These are phyloP conservation scores for Nerophis ophidion DNA, from an alignment of 2,113 vertebrate species.

Conservation along the genomic window DNA sequence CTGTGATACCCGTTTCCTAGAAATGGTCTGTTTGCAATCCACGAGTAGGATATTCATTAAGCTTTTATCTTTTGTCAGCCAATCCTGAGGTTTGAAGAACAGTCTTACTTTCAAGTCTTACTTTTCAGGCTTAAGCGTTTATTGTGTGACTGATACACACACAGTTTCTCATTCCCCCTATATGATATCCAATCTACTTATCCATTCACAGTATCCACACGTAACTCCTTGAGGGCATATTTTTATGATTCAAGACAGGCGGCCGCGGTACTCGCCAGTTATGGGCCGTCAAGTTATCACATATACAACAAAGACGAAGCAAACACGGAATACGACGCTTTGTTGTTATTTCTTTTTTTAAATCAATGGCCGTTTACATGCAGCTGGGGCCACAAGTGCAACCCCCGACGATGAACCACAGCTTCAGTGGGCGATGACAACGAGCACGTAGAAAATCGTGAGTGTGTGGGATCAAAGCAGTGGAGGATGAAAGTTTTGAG, in stretches of 20 bases:
- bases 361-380: not conserved
- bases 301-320: not conserved
- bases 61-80: too few species aligned
- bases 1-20: too few species aligned
- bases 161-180: not conserved
- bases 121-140: not conserved
- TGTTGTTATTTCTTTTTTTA: too few species aligned
- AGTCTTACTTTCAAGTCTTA: too few species aligned
- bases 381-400: not conserved
- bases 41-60: too few species aligned
- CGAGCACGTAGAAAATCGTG: not conserved
- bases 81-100: too few species aligned
- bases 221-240: too few species aligned
- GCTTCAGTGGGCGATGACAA: slow-evolving; percentile 2
- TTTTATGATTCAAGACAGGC: not conserved
- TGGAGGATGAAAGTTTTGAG: slow-evolving; percentile 19
- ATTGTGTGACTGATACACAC: not conserved
- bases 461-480: slow-evolving; percentile 16
- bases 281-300: not conserved
- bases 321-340: not conserved
- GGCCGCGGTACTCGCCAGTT: not conserved
- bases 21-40: too few species aligned
- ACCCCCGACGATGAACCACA: not conserved
- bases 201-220: too few species aligned
- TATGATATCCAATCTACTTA: too few species aligned